Percentiles rank a stretch among this genome's conserved stretches.
Conservation (phyloP, 1,140 invertebrate genomes). For the Trichogramma pretiosum region DNA sequence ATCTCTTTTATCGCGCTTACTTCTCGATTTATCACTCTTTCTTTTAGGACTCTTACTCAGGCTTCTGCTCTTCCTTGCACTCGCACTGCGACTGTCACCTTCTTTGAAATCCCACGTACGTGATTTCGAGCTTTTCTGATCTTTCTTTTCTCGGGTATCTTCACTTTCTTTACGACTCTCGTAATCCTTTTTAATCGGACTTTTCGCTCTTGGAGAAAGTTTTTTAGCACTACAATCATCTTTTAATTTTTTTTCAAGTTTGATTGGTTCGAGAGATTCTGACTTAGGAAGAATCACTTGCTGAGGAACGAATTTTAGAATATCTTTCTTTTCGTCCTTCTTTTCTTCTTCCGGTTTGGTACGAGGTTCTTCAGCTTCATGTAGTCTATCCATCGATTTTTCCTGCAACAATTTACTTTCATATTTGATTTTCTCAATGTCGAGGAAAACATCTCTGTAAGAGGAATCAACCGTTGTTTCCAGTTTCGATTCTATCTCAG, state of each 20-base stretch:
- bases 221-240: conserved; percentile 17
- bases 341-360: conserved; percentile 1
- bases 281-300: not conserved
- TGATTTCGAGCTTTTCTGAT: conserved; percentile 28
- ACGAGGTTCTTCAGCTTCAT: not conserved
- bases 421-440: conserved; percentile 12
- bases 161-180: conserved; percentile 25
- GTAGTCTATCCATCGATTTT: too few relatives aligned
- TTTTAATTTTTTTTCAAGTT: conserved; percentile 8
- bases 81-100: conserved; percentile 25
- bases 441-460: conserved; percentile 13
- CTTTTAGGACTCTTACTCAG: conserved; percentile 31
- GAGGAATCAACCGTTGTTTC: not conserved
- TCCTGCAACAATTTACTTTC: conserved; percentile 13
- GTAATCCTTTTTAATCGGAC: conserved; percentile 24
- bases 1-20: conserved; percentile 28
- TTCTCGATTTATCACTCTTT: conserved; percentile 25
- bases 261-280: not conserved
- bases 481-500: conserved; percentile 17
- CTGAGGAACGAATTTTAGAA: not conserved
- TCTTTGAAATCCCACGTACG: conserved; percentile 28
- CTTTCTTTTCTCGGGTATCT: conserved; percentile 26
- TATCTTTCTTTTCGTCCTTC: not conserved
- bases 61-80: conserved; percentile 31
- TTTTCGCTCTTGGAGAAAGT: conserved; percentile 18